These are phyloP conservation scores for Halictus ligatus DNA, from an alignment of 2,888 invertebrate species.

Conservation along the genomic window DNA sequence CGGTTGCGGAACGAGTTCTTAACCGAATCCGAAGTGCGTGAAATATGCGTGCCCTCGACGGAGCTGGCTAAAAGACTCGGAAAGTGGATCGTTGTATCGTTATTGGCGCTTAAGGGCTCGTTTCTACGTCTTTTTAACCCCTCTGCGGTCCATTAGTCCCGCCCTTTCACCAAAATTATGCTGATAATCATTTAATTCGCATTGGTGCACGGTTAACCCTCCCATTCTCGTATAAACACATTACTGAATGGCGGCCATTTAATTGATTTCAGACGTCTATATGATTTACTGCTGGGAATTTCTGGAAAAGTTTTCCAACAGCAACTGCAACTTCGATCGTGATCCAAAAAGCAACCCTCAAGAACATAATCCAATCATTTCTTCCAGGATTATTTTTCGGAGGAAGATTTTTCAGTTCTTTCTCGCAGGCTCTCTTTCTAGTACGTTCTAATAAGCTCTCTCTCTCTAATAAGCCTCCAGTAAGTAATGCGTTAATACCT, in stretches of 20 bases:
- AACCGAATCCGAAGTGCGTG: slow-evolving; percentile 4
- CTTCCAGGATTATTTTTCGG: not conserved
- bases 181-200: not conserved
- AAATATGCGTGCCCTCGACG: not conserved
- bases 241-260: not conserved
- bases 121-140: not conserved
- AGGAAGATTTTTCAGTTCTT: not conserved
- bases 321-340: not conserved
- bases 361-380: not conserved
- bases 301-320: not conserved
- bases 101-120: not conserved
- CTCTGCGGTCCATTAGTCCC: not conserved
- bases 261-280: not conserved
- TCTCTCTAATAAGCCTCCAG: no score
- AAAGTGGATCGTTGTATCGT: slow-evolving; percentile 9
- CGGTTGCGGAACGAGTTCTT: slow-evolving; percentile 12
- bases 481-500: no score
- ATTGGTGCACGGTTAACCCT: not conserved
- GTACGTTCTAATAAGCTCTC: no score
- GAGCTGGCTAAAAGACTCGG: not conserved
- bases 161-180: not conserved
- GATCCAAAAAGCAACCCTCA: not conserved
- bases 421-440: no score
- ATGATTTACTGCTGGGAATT: not conserved
- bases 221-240: not conserved